Conservation (phyloP, 1,140 invertebrate genomes). For the Prorops nasuta region DNA sequence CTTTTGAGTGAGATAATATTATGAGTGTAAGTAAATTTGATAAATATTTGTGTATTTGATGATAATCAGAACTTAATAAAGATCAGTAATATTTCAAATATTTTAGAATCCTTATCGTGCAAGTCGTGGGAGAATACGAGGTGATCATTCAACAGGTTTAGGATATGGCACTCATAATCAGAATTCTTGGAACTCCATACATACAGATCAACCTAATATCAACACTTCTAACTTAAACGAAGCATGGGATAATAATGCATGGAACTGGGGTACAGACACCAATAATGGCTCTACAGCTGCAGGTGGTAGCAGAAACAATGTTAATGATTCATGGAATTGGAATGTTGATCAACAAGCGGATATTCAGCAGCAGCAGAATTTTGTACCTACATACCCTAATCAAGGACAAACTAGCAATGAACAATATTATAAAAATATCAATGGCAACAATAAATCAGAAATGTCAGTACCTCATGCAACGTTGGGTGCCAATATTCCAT, state of each 20-base stretch:
- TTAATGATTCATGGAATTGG: slow-evolving; percentile 53
- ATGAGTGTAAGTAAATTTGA: slow-evolving; percentile 45
- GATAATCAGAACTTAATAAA: background rate
- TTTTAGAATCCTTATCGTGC: slow-evolving; percentile 51
- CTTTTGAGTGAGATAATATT: slow-evolving; percentile 22
- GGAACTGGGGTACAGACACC: slow-evolving; percentile 41
- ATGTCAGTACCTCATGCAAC: slow-evolving; percentile 23
- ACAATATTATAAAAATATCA: slow-evolving; percentile 45
- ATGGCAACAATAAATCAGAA: slow-evolving; percentile 39
- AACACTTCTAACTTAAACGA: slow-evolving; percentile 25
- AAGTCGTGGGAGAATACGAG: slow-evolving; percentile 35
- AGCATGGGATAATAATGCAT: slow-evolving; percentile 24
- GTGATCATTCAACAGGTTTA: slow-evolving; percentile 30
- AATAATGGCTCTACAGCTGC: background rate
- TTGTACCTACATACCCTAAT: slow-evolving; percentile 25
- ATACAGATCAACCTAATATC: slow-evolving; percentile 20
- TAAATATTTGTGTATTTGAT: background rate
- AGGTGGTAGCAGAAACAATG: slow-evolving; percentile 25
- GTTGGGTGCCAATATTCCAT: slow-evolving; percentile 20
- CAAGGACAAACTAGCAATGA: slow-evolving; percentile 41
- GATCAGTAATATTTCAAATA: background rate
- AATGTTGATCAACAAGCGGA: slow-evolving; percentile 46
- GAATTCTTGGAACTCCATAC: slow-evolving; percentile 38
- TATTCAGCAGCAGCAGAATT: slow-evolving; percentile 25
- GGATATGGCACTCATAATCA: slow-evolving; percentile 46